phyloP scores from a whole-genome alignment of 2,797 vertebrate genomes.

The Pangasius krempfi region DNA sequence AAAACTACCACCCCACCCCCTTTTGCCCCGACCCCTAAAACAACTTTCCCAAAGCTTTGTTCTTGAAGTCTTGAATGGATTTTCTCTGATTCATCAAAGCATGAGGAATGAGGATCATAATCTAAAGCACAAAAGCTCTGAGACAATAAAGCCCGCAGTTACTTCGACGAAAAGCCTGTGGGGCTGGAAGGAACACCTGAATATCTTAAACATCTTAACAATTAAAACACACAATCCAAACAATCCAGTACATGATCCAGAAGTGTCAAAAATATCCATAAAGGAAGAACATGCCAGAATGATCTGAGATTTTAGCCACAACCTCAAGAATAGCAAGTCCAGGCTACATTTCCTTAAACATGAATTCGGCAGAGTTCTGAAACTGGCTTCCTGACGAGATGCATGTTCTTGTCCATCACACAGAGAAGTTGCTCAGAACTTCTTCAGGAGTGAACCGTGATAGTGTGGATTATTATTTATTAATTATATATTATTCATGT shows the following conservation, averaged over 20 bases:
- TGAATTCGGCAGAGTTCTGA: neutral
- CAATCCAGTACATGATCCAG: neutral
- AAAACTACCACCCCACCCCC: conserved; percentile 60
- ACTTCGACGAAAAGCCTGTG: neutral
- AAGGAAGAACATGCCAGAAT: neutral
- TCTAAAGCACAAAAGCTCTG: neutral
- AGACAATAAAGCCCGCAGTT: neutral
- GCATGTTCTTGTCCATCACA: neutral
- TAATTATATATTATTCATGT: neutral
- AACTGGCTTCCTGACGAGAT: neutral
- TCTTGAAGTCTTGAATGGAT: conserved; percentile 75
- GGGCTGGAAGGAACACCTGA: neutral
- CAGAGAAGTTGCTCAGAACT: neutral
- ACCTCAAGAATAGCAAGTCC: neutral
- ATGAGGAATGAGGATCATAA: neutral
- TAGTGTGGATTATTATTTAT: neutral
- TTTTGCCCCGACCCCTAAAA: conserved; percentile 68
- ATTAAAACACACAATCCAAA: neutral
- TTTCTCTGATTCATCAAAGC: conserved; percentile 25
- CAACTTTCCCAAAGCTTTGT: conserved; percentile 66
- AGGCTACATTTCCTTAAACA: neutral
- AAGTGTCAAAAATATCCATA: neutral
- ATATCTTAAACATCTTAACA: neutral
- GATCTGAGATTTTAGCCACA: neutral
- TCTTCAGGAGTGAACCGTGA: neutral